These are phyloP conservation scores for Toxonevra muliebris DNA, from an alignment of 2,888 invertebrate species.

Conservation along the genomic window DNA sequence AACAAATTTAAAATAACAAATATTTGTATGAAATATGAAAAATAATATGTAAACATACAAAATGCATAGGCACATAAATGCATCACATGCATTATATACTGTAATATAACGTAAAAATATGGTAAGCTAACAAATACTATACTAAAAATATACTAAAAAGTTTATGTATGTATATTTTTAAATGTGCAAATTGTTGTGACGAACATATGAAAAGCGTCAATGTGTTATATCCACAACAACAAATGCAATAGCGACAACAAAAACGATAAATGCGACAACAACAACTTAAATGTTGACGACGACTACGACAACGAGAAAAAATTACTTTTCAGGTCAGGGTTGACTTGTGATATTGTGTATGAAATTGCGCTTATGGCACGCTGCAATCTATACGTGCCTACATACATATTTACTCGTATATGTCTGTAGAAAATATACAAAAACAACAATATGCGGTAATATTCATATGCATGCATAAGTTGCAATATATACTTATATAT, in stretches of 20 bases:
- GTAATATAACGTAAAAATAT: no score
- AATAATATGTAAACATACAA: no score
- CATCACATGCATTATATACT: no score
- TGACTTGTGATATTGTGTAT: constrained; percentile 25
- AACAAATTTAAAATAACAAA: no score
- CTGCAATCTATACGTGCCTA: neutral
- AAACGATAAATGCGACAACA: constrained; percentile 2
- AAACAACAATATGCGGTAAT: neutral
- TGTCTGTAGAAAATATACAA: neutral
- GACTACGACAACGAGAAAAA: constrained; percentile 27
- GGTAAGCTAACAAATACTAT: no score
- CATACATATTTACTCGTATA: neutral
- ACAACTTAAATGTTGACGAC: neutral
- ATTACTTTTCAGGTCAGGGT: constrained; percentile 29
- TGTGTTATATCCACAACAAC: neutral
- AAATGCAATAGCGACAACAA: neutral
- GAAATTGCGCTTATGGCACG: constrained; percentile 15
- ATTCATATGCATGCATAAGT: neutral
- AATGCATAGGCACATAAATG: no score
- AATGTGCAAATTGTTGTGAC: neutral
- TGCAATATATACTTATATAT: neutral
- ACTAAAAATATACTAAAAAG: no score
- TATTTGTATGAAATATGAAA: no score
- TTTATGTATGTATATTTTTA: neutral
- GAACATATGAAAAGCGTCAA: neutral